These are phyloP conservation scores for Lepidocyrtoides sp. DNA, from an alignment of 2,888 invertebrate genomes.

Conservation along the genomic window DNA sequence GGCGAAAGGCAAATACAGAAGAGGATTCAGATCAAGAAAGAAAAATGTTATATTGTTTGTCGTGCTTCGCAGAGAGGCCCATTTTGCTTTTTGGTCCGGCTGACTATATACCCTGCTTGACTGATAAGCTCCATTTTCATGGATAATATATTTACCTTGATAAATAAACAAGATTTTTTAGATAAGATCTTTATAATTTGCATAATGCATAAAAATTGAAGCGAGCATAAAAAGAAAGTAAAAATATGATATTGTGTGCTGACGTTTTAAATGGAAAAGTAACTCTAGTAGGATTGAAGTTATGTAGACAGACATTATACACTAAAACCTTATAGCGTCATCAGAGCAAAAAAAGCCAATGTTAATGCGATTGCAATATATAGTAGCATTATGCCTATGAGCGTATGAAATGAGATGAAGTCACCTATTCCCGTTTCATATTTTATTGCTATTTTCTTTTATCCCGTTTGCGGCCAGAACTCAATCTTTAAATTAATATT, in stretches of 20 bases:
- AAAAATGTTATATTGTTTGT: constrained; percentile 2
- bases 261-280: constrained; percentile 43
- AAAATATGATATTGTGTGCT: constrained; percentile 71
- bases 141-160: constrained; percentile 70
- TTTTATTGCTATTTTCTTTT: not conserved
- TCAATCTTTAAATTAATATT: constrained; percentile 1
- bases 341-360: not conserved
- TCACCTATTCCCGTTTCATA: constrained; percentile 24
- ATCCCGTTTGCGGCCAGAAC: not conserved
- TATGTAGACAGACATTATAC: too few relatives aligned
- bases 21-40: not conserved
- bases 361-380: not conserved
- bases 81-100: not conserved
- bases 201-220: constrained; percentile 69
- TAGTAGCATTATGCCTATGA: too few relatives aligned
- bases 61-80: not conserved
- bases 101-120: not conserved
- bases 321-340: not conserved
- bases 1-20: constrained; percentile 23
- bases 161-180: constrained; percentile 73
- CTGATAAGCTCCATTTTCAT: constrained; percentile 60
- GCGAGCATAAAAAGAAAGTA: constrained; percentile 40
- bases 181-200: constrained; percentile 76
- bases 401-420: not conserved
- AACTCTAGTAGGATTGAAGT: too few relatives aligned